These are phyloP conservation scores for Malurus splendens DNA, from an alignment of 2,797 vertebrate genomes.

Conservation along the genomic window DNA sequence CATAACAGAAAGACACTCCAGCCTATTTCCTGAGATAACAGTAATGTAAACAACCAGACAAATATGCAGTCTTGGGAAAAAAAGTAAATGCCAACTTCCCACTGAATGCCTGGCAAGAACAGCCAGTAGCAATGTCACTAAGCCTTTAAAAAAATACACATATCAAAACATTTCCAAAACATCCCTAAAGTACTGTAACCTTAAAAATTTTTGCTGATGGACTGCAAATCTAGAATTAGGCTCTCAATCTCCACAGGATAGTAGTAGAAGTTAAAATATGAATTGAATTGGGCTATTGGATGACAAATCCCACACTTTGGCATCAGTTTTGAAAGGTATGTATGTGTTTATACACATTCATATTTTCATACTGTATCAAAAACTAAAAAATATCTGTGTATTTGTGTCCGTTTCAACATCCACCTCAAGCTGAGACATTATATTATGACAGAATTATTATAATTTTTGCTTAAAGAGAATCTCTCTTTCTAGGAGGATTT, in stretches of 20 bases:
- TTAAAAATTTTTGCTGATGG: not conserved
- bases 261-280: not conserved
- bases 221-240: not conserved
- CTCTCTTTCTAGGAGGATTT: not conserved
- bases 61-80: slow-evolving; percentile 6
- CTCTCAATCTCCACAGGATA: not conserved
- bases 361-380: not conserved
- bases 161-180: not conserved
- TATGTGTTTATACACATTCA: not conserved
- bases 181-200: not conserved
- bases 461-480: not conserved
- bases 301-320: not conserved
- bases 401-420: not conserved
- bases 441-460: not conserved
- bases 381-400: not conserved
- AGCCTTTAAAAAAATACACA: not conserved
- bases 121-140: not conserved
- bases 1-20: not conserved
- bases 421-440: not conserved
- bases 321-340: not conserved
- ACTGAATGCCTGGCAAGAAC: slow-evolving; percentile 16
- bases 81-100: slow-evolving; percentile 24
- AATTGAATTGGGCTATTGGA: not conserved
- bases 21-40: slow-evolving; percentile 18
- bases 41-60: slow-evolving; percentile 4